A percentile compares a stretch with the other conserved stretches of the same genome.
Conservation (phyloP, 2,797 vertebrate species). For the Etheostoma perlongum region DNA sequence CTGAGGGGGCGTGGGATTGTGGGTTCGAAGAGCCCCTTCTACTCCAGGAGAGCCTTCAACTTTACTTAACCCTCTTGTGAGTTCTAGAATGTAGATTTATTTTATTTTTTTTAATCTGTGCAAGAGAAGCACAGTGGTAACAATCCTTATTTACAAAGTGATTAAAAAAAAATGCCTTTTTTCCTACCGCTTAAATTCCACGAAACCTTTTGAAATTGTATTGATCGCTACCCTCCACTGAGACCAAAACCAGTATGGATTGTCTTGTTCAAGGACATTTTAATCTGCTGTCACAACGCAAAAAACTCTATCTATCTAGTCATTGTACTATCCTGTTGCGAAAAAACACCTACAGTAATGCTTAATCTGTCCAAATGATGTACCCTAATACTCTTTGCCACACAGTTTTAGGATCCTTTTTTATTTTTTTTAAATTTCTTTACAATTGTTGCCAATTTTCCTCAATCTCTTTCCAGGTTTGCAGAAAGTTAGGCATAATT, state of each 20-base stretch:
- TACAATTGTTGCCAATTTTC: background rate
- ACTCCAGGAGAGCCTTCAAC: slow-evolving; percentile 45
- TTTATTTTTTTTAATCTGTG: slow-evolving; percentile 12
- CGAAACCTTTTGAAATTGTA: background rate
- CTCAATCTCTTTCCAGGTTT: slow-evolving; percentile 86
- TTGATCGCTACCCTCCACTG: background rate
- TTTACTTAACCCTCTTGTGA: slow-evolving; percentile 32
- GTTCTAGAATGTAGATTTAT: slow-evolving; percentile 27
- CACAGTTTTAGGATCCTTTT: background rate
- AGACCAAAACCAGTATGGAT: background rate
- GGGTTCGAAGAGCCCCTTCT: slow-evolving; percentile 42
- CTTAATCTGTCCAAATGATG: background rate
- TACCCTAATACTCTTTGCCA: background rate
- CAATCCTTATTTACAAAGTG: slow-evolving; percentile 16
- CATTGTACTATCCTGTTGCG: background rate
- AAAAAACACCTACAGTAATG: background rate
- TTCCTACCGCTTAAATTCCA: background rate
- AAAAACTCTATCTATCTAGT: background rate
- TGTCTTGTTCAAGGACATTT: background rate
- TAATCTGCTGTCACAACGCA: background rate
- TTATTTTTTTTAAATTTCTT: background rate
- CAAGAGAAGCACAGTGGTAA: slow-evolving; percentile 3
- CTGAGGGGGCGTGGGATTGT: slow-evolving; percentile 58
- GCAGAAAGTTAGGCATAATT: slow-evolving; percentile 96
- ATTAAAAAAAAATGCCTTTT: slow-evolving; percentile 1